These are phyloP conservation scores for Marisa cornuarietis DNA, from an alignment of 1,140 invertebrate species.

Conservation along the genomic window DNA sequence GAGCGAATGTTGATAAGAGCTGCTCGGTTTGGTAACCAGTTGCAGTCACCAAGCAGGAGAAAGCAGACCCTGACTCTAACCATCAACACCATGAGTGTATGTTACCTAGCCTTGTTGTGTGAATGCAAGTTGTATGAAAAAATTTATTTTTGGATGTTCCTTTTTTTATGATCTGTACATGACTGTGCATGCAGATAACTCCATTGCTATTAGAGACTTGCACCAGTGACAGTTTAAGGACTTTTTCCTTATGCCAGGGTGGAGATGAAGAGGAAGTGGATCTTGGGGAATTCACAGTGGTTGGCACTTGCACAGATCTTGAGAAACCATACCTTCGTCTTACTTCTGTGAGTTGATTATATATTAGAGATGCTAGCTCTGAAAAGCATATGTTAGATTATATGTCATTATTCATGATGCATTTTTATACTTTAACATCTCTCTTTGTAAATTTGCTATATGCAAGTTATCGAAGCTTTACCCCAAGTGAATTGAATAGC, in stretches of 20 bases:
- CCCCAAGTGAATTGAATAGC: too few relatives aligned
- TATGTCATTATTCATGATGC: too few relatives aligned
- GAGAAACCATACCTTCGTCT: conserved; percentile 95
- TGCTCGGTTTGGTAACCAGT: conserved; percentile 77
- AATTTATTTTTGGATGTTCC: neutral
- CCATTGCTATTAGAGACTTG: too few relatives aligned
- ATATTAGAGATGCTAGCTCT: neutral
- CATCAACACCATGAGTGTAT: conserved; percentile 45
- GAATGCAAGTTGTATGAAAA: too few relatives aligned
- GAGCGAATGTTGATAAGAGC: conserved; percentile 72
- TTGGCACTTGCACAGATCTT: conserved; percentile 90
- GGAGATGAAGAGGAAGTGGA: conserved; percentile 56
- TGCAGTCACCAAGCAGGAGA: conserved; percentile 40
- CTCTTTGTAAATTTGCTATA: too few relatives aligned
- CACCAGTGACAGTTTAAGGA: too few relatives aligned
- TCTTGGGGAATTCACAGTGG: conserved; percentile 75
- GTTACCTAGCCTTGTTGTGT: neutral
- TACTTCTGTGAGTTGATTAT: conserved; percentile 75
- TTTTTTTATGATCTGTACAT: too few relatives aligned
- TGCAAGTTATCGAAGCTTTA: too few relatives aligned
- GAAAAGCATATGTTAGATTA: too few relatives aligned
- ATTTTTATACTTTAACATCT: too few relatives aligned
- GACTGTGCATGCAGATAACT: too few relatives aligned
- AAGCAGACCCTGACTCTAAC: conserved; percentile 47
- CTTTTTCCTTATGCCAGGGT: conserved; percentile 44